A percentile compares a stretch with the other conserved stretches of the same genome.
Conservation (phyloP, 2,888 invertebrate species). For the Rhaphigaster nebulosa region DNA sequence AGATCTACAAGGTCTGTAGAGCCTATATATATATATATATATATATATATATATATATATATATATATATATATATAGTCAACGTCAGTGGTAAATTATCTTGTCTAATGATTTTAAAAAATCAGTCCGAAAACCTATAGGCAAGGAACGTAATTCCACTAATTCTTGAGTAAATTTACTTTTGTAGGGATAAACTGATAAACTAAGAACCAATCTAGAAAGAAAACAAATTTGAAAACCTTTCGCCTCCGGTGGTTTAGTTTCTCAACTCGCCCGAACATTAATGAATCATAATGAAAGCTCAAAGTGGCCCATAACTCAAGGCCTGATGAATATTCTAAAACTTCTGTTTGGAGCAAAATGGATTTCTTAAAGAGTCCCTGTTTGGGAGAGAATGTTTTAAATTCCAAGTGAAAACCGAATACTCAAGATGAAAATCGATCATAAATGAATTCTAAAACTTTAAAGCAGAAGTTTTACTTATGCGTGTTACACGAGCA, state of each 20-base stretch:
- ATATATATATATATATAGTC: too few relatives aligned
- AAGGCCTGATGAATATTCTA: constrained; percentile 25
- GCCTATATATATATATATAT: too few relatives aligned
- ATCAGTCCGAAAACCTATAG: neutral
- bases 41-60: too few relatives aligned
- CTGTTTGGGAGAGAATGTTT: neutral
- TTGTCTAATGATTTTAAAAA: neutral
- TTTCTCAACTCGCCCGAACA: neutral
- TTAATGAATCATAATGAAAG: constrained; percentile 29
- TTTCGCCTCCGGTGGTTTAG: constrained; percentile 17
- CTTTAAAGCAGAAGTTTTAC: neutral
- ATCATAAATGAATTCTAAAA: constrained; percentile 16
- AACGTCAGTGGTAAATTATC: too few relatives aligned
- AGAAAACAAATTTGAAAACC: constrained; percentile 26
- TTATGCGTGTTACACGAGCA: too few relatives aligned
- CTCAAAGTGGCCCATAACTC: constrained; percentile 33
- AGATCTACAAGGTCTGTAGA: too few relatives aligned
- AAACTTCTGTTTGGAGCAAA: constrained; percentile 24
- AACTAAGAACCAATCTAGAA: neutral
- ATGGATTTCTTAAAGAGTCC: constrained; percentile 22
- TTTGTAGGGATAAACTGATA: constrained; percentile 20
- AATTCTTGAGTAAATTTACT: neutral
- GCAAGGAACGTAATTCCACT: neutral
- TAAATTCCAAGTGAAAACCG: neutral
- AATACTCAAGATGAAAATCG: neutral